Evolutionary conservation across 2,797 vertebrate species (phyloP), one percentile per base, ranked within the genome.

Genomic region (Dipus sagitta): DNA sequence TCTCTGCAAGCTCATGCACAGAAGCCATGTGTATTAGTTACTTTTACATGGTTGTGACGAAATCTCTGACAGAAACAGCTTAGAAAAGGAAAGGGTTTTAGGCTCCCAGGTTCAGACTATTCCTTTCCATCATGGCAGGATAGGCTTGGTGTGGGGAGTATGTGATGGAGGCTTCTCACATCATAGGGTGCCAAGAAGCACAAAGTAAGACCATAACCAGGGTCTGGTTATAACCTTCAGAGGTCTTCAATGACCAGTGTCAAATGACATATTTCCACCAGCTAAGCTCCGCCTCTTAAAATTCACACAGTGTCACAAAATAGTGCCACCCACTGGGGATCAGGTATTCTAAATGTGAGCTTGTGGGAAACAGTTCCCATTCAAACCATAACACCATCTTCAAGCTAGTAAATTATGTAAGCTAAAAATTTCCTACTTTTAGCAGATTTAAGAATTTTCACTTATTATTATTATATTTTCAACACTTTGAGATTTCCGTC

Each of bases 371-470:
- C 26, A 21, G 20, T 30, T 72, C 4, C 10, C 8, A n/a, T 62
- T 60, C 58, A 28, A 47, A 15, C 28, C 12, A 30, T 62, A 58
- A 2, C 12, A 28, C 8, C 24, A 20, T 80, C 76, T 92, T 87
- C 34, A 85, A 21, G 26, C 23, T 78, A 85, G 2, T 28, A n/a
- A 54, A 7, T 24, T 74, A 54, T 20, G 6, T 77, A 80, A 86
- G 32, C 28, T 58, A 77, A 88, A 94, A 20, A 75, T 54, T 14
- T 88, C 38, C 21, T 20, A 77, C 65, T 72, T 85, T 74, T 4
- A 60, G 18, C 30, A 83, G 20, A 28, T 80, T 32, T 92, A 93
- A 90, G 20, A 20, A 60, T 75, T 89, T 89, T 81, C 47, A 20
- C 54, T 82, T 21, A 24, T 17, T 64, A 68, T 85, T 18, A 75